Percentiles rank a stretch among this genome's conserved stretches.
These are phyloP conservation scores for Halisarca cf. caerulea DNA, from an alignment of 37 sponge, comb jelly and placozoan species.

Conservation along the genomic window DNA sequence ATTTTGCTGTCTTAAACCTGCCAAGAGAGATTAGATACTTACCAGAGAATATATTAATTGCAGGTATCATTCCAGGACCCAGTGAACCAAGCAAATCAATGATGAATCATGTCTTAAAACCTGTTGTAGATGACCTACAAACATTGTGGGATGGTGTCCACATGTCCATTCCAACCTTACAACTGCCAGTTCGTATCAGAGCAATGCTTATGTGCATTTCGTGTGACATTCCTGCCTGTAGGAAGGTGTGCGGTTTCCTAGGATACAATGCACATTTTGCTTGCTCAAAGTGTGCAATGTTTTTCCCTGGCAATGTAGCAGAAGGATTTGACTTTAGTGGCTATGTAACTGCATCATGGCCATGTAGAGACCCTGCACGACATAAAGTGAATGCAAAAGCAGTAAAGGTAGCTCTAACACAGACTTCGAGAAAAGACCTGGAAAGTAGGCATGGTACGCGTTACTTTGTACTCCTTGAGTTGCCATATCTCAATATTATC, in stretches of 20 bases:
- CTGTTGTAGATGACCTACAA: conserved; percentile 42
- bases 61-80: conserved; percentile 56
- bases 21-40: conserved; percentile 29
- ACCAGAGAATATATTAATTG: conserved; percentile 45
- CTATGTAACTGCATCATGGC: background rate
- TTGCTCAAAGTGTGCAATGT: conserved; percentile 16
- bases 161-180: background rate
- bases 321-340: conserved; percentile 4
- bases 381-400: background rate
- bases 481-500: conserved; percentile 1
- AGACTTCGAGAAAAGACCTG: background rate
- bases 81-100: conserved; percentile 37
- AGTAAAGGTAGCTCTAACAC: background rate
- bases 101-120: conserved; percentile 34
- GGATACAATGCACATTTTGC: background rate
- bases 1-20: conserved; percentile 11
- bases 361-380: background rate
- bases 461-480: background rate
- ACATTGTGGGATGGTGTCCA: conserved; percentile 31
- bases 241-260: conserved; percentile 22
- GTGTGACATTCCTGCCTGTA: conserved; percentile 12
- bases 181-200: background rate
- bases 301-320: background rate
- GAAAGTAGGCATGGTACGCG: background rate
- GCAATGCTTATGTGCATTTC: background rate